These are phyloP conservation scores for Vireo griseus DNA, from an alignment of 2,797 vertebrate genomes.

Conservation along the genomic window DNA sequence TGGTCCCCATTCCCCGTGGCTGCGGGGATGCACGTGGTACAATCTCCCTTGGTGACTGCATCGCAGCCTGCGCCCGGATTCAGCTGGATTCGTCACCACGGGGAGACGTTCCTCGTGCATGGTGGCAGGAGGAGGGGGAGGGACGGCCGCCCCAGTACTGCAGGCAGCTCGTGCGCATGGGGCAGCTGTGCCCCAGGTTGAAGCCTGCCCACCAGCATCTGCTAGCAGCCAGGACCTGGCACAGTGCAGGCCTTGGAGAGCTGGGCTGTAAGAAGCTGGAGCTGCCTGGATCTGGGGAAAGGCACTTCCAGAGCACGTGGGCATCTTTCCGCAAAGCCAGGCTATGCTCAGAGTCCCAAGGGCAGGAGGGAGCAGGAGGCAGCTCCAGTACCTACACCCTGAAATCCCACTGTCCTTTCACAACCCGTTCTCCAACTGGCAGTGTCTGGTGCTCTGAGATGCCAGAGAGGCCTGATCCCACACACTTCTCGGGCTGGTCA, in stretches of 20 bases:
- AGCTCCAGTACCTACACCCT: fast-evolving
- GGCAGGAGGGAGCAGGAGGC: neutral
- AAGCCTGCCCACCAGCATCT: neutral
- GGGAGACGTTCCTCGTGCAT: conserved; percentile 10
- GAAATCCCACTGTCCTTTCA: neutral
- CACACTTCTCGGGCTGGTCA: fast-evolving
- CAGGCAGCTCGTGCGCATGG: neutral
- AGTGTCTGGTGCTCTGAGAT: neutral
- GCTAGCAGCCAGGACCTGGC: neutral
- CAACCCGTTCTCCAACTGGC: neutral
- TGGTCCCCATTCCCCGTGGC: neutral
- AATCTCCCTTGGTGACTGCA: conserved; percentile 67
- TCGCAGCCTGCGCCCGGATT: conserved; percentile 47
- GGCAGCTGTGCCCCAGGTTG: neutral
- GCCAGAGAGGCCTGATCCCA: neutral
- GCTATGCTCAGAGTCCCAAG: neutral
- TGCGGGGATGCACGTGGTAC: conserved; percentile 56
- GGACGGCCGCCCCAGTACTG: fast-evolving
- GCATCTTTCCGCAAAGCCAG: neutral
- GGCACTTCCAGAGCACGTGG: neutral
- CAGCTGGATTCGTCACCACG: conserved; percentile 54
- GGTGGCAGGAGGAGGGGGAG: conserved; percentile 51
- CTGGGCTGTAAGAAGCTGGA: neutral
- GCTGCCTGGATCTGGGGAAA: neutral
- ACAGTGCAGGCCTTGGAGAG: neutral